A percentile compares a stretch with the other conserved stretches of the same genome.
These are phyloP conservation scores for Phania funesta DNA, from an alignment of 2,888 invertebrate species.

Conservation along the genomic window DNA sequence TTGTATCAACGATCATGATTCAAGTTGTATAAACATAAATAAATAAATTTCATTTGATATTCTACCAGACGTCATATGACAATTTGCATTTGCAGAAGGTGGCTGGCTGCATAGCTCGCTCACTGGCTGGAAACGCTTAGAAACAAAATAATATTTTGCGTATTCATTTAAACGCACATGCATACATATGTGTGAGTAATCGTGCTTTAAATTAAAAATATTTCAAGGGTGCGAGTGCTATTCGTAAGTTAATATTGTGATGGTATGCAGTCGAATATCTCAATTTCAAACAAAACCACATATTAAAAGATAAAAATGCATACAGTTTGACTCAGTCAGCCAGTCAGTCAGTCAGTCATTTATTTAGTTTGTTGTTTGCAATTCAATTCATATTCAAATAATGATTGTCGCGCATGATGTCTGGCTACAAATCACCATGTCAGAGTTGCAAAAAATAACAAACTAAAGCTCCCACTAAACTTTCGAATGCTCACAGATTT, in stretches of 20 bases:
- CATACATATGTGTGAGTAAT: slow-evolving; percentile 25
- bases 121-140: background rate
- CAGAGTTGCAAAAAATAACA: slow-evolving; percentile 39
- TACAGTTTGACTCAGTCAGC: slow-evolving; percentile 25
- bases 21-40: slow-evolving; percentile 39
- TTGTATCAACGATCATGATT: slow-evolving; percentile 33
- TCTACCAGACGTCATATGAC: slow-evolving; percentile 44
- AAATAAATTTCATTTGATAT: slow-evolving; percentile 56
- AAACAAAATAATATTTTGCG: background rate
- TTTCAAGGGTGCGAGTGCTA: slow-evolving; percentile 33
- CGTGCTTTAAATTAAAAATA: background rate
- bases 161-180: slow-evolving; percentile 16
- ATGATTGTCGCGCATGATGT: slow-evolving; percentile 67
- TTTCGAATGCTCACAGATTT: slow-evolving; percentile 63
- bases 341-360: slow-evolving; percentile 17
- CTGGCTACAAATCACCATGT: slow-evolving; percentile 67
- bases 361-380: slow-evolving; percentile 50
- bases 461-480: slow-evolving; percentile 50
- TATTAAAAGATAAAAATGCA: background rate
- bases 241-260: slow-evolving; percentile 28
- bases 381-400: slow-evolving; percentile 66
- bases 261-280: slow-evolving; percentile 51
- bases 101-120: background rate
- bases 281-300: slow-evolving; percentile 47
- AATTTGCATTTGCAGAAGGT: slow-evolving; percentile 61